Base-by-base conservation (phyloP, 2,888 invertebrate species). In the Stenurella melanura region DNA sequence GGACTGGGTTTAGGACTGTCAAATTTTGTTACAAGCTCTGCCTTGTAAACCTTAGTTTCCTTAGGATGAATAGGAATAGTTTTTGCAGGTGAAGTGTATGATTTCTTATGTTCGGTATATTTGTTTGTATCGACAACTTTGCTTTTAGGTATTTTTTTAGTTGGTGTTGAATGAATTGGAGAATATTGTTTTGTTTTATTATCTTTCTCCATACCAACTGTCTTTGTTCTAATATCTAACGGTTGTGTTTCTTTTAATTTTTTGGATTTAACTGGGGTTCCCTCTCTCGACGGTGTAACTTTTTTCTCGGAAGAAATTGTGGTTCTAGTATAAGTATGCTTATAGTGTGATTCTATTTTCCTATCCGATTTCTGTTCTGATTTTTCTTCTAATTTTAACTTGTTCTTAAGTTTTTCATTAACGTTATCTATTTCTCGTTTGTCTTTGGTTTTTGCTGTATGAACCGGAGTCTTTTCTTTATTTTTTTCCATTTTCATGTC, bases 401-500 rank as follows among this genome's bases (percentile, higher is more conserved):
- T 81, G 21, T 60, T 81, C 78, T 81, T 86, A n/a, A 86, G 73
- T 78, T 84, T 86, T 75, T 87, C 84, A 78, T 88, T 88, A 19
- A 83, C 79, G 75, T 86, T 86, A 77, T 88, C 87, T 21, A 82
- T 85, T 75, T 88, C 87, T 66, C 85, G 85, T 81, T 89, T 89
- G 74, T 87, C 86, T 82, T 88, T 88, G 5, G 78, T 71, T 73
- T 81, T 84, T 1, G 34, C 68, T n/a, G 34, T 17, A 56, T 63
- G 11, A 19, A 57, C 58, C 9, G 72, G 34, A 9, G 19, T 38
- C 38, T 73, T 68, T 75, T 78, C 77, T 80, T 83, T 76, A 60
- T 70, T 15, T 78, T 85, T 89, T 12, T 90, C 91, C 58, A 91
- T 89, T 85, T 92, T 92, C 86, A 92, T 89, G 83, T 91, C 91